phyloP scores from a whole-genome alignment of 2,797 vertebrate species.

The Danio aesculapii region DNA sequence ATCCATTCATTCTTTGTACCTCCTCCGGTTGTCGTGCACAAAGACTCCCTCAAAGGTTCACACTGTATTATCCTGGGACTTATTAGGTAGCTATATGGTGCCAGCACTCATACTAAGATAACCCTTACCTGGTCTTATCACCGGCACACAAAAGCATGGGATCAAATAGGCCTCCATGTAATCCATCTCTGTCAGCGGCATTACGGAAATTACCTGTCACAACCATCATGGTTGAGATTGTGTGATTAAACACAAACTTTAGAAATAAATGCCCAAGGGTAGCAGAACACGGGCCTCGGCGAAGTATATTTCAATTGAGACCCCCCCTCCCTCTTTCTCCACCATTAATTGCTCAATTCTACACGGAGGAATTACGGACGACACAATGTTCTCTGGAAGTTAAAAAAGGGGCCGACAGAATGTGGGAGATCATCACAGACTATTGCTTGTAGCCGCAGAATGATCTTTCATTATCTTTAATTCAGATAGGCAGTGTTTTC shows the following conservation, averaged over 20 bases:
- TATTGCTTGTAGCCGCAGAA: conserved; percentile 51
- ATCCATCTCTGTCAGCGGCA: conserved; percentile 89
- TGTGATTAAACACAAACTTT: conserved; percentile 86
- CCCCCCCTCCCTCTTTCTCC: not conserved
- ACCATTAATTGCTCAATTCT: conserved; percentile 44
- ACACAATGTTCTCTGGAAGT: conserved; percentile 66
- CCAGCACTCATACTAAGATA: conserved; percentile 77
- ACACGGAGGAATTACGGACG: conserved; percentile 64
- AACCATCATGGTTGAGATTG: conserved; percentile 84
- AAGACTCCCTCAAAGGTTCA: conserved; percentile 64
- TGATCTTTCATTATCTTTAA: conserved; percentile 59
- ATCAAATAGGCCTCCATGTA: conserved; percentile 78
- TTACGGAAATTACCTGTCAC: conserved; percentile 91
- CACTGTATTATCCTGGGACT: conserved; percentile 76
- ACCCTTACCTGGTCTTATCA: conserved; percentile 83
- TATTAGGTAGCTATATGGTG: conserved; percentile 79
- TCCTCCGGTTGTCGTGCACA: conserved; percentile 66
- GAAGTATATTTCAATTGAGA: conserved; percentile 73
- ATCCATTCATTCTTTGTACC: conserved; percentile 48
- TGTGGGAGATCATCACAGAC: conserved; percentile 55
- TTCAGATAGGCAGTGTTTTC: conserved; percentile 57
- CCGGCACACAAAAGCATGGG: conserved; percentile 81
- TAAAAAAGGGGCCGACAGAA: conserved; percentile 26
- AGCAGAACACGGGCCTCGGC: conserved; percentile 57
- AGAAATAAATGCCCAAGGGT: conserved; percentile 80